These are phyloP conservation scores for Trisateles emortualis DNA, from an alignment of 2,888 invertebrate species.

Conservation along the genomic window DNA sequence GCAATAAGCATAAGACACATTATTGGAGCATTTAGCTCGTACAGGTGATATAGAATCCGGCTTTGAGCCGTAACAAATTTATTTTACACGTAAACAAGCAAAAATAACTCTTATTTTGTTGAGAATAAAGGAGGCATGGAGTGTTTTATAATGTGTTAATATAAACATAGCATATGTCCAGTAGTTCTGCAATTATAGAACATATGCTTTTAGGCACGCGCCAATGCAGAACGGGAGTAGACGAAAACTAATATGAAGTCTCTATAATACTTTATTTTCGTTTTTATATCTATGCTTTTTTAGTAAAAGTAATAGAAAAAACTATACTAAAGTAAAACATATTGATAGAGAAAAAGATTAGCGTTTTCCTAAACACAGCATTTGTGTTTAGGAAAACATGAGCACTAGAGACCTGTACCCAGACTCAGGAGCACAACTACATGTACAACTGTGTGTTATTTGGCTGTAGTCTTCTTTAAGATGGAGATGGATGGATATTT, in stretches of 20 bases:
- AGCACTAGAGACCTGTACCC: no score
- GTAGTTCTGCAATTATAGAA: constrained; percentile 62
- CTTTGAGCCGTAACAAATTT: constrained; percentile 30
- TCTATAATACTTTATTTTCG: no score
- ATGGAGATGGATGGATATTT: no score
- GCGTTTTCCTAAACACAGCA: no score
- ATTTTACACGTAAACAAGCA: constrained; percentile 20
- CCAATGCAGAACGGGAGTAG: constrained; percentile 48
- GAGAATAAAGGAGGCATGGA: background rate
- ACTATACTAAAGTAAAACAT: no score
- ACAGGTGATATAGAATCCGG: constrained; percentile 47
- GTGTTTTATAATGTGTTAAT: constrained; percentile 14
- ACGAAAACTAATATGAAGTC: background rate
- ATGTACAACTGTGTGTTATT: no score
- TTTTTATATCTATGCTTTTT: no score
- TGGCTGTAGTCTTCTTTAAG: no score
- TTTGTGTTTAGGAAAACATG: no score
- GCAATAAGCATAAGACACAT: constrained; percentile 20
- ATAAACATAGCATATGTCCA: constrained; percentile 53
- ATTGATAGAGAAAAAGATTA: no score
- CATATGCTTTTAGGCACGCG: constrained; percentile 69
- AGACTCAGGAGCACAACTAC: no score
- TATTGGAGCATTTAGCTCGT: constrained; percentile 35
- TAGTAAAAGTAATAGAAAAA: no score
- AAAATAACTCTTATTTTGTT: constrained; percentile 3